phyloP scores from a whole-genome alignment of 37 sponge, comb jelly and placozoan species.

The Corticium candelabrum region DNA sequence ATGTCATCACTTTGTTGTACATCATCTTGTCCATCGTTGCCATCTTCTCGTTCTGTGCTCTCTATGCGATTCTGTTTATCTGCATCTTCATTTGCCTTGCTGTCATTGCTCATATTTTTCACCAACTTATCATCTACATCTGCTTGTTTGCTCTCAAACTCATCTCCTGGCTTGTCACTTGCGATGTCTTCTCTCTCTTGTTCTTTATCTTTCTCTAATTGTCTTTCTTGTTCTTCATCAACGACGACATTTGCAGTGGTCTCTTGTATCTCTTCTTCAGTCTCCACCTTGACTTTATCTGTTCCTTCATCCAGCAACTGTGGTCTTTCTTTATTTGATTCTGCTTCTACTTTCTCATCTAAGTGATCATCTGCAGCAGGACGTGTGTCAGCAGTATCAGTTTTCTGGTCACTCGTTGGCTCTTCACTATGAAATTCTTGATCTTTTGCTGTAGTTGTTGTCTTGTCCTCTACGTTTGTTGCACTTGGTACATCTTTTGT shows the following conservation, averaged over 20 bases:
- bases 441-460: too few species aligned
- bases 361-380: conserved; percentile 3
- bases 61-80: too few species aligned
- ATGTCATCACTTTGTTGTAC: too few species aligned
- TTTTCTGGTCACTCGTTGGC: not conserved
- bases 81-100: too few species aligned
- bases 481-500: not conserved
- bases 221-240: not conserved
- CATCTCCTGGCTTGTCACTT: not conserved
- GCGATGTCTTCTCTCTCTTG: not conserved
- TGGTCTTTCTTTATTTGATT: not conserved
- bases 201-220: not conserved
- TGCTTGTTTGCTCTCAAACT: too few species aligned
- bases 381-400: not conserved
- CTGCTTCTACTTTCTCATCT: not conserved
- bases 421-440: not conserved
- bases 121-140: too few species aligned
- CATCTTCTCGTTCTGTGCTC: too few species aligned
- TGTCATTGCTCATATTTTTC: too few species aligned
- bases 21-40: too few species aligned
- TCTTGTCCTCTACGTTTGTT: too few species aligned
- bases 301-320: too few species aligned
- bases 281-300: conserved; percentile 6
- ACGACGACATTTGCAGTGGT: too few species aligned
- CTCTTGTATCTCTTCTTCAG: conserved; percentile 12